phyloP scores from a whole-genome alignment of 2,888 invertebrate species.

The Beris chalybata region DNA sequence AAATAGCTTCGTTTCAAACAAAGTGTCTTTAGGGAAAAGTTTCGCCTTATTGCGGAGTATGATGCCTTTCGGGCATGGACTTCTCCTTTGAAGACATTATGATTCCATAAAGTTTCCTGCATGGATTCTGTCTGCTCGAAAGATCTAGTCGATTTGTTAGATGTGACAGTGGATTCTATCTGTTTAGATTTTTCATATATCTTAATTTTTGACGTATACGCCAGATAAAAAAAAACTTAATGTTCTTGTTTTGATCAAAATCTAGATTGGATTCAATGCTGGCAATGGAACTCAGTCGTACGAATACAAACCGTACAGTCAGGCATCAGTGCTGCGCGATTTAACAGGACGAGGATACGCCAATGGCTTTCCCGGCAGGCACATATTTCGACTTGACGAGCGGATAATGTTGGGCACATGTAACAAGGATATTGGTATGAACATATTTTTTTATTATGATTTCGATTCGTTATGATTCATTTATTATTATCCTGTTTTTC shows the following conservation, averaged over 20 bases:
- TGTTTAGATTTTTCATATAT: background rate
- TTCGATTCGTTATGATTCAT: background rate
- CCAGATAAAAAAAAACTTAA: background rate
- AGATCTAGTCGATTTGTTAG: too few relatives aligned
- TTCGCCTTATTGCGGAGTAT: too few relatives aligned
- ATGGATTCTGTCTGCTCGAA: too few relatives aligned
- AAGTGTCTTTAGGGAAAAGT: too few relatives aligned
- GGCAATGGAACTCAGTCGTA: slow-evolving; percentile 90
- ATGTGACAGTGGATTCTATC: too few relatives aligned
- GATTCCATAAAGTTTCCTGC: too few relatives aligned
- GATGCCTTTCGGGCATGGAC: too few relatives aligned
- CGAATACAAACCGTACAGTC: slow-evolving; percentile 89
- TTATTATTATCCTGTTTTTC: too few relatives aligned
- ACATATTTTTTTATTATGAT: slow-evolving; percentile 24
- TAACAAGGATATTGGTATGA: slow-evolving; percentile 81
- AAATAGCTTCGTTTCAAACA: too few relatives aligned
- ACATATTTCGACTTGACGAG: slow-evolving; percentile 94
- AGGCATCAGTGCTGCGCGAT: slow-evolving; percentile 80
- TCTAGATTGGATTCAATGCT: slow-evolving; percentile 91
- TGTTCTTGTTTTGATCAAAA: slow-evolving; percentile 20
- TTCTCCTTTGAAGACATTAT: too few relatives aligned
- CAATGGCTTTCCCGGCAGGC: slow-evolving; percentile 85
- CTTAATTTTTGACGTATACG: background rate
- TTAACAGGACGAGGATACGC: slow-evolving; percentile 83
- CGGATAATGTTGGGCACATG: slow-evolving; percentile 91